Evolutionary conservation across 2,797 vertebrate species (phyloP), one percentile per base, ranked within the genome.

Genomic region (Gymnopithys bicolor): DNA sequence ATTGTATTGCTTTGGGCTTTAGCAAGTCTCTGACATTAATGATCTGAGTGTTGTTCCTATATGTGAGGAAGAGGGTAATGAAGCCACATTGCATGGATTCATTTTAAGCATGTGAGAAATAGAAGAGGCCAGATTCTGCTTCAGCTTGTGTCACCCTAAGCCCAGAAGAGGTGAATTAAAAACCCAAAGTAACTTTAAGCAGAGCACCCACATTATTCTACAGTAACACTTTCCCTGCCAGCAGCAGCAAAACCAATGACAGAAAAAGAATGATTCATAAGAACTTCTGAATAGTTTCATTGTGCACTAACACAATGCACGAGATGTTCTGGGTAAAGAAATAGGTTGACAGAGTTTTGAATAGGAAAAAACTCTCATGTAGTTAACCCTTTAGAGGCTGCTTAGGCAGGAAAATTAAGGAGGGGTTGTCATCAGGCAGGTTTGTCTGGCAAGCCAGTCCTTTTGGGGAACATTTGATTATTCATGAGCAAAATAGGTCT

Each of bases 251-350:
- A 94, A 76, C 46, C 30, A 68, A 2, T 22, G 77, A 46, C 59
- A 81, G 79, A 92, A 89, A 84, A 92, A 2, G 13, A 66, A 63
- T 87, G 69, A 95, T 89, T 87, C 45, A 19, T 70, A 83, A 87
- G 66, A 92, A 87, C 81, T 84, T 81, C 76, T 93, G 82, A 93
- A 79, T 82, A 89, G 73, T 93, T 78, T 74, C 82, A 89, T 84
- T 94, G 92, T 95, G 67, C 67, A 55, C 43, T 46, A 84, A 63
- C 73, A 81, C 79, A 96, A 86, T 87, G 58, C 67, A 59, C 0
- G 19, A 68, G 88, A 95, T 93, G 64, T 86, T 86, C 94, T 28
- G 84, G 45, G 63, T 66, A 79, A 87, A 82, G 75, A 93, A 93
- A 78, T 79, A 62, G 46, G 82, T 89, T 90, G 48, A 60, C 4